These are phyloP conservation scores for Urosaurus nigricauda DNA, from an alignment of 2,797 vertebrate species.

Conservation along the genomic window DNA sequence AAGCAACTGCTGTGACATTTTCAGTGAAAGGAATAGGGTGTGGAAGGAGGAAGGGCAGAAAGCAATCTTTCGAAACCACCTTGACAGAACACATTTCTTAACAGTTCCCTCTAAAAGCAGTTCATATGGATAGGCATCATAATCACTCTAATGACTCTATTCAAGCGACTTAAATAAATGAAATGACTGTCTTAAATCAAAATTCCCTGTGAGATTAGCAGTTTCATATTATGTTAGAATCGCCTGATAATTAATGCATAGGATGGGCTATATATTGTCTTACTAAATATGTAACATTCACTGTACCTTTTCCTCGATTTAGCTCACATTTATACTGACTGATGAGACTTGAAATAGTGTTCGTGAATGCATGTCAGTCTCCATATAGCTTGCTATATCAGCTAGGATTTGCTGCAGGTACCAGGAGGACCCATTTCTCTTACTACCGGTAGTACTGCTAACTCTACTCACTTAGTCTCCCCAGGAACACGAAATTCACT, in stretches of 20 bases:
- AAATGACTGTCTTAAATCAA: constrained; percentile 7
- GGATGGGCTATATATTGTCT: background rate
- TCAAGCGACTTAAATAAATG: background rate
- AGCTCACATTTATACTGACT: background rate
- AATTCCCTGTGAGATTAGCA: background rate
- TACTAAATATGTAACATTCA: constrained; percentile 5
- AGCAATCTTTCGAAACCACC: constrained; percentile 11
- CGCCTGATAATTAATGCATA: background rate
- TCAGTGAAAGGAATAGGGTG: constrained; percentile 9
- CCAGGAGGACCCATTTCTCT: background rate
- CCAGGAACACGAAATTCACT: background rate
- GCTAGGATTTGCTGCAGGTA: background rate
- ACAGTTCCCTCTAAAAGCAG: constrained; percentile 6
- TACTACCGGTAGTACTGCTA: background rate
- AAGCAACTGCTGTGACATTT: constrained; percentile 40
- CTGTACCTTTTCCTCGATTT: background rate
- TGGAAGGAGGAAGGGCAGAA: background rate
- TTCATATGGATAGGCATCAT: background rate
- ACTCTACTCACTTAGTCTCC: background rate
- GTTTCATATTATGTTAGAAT: background rate
- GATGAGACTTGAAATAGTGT: background rate
- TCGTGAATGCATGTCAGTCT: background rate
- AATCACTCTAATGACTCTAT: background rate
- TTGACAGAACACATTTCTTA: constrained; percentile 30
- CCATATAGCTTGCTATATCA: background rate